Evolutionary conservation across 2,888 invertebrate genomes (phyloP), one percentile per base, ranked within the genome.

Genomic region (Platycheirus rosarum): DNA sequence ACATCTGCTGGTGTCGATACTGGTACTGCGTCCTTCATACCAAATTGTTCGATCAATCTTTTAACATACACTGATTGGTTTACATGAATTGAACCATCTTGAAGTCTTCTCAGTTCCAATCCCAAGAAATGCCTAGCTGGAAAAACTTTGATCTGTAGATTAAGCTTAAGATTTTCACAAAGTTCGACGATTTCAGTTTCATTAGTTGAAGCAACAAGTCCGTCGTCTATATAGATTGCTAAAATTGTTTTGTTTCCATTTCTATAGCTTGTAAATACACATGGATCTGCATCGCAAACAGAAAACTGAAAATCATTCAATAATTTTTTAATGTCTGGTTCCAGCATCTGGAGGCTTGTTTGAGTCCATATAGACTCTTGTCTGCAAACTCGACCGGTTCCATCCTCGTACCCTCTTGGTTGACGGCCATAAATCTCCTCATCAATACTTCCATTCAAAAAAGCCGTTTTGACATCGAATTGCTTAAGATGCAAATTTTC

Each of bases 221-320:
- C 85, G 74, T 86, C 86, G 55, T 87, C 86, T 9, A 87, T 85
- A 70, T 85, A 87, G 5, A 87, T 49, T 1, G 70, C 85, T 2
- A 86, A 20, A 1, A 86, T 80, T 13, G 85, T 23, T 9, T 85
- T 66, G 29, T 63, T 75, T 14, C 70, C 66, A 18, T 74, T 51
- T 7, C 69, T 70, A 14, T 80, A 70, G 42, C 71, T 51, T 20
- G 84, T 60, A 51, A 73, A 86, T 14, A 88, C 42, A 49, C 87
- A 87, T n/a, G 85, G 73, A 62, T 87, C 87, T 14, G 84, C 84
- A 23, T 82, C 44, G n/a, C n/a, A n/a, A n/a, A n/a, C n/a, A n/a
- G n/a, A n/a, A n/a, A n/a, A n/a, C n/a, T n/a, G n/a, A n/a, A n/a
- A n/a, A n/a, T n/a, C n/a, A n/a, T n/a, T n/a, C n/a, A n/a, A n/a